Evolutionary conservation across 2,113 vertebrate genomes (phyloP), one percentile per base, ranked within the genome.

Genomic region (Eidolon helvum): DNA sequence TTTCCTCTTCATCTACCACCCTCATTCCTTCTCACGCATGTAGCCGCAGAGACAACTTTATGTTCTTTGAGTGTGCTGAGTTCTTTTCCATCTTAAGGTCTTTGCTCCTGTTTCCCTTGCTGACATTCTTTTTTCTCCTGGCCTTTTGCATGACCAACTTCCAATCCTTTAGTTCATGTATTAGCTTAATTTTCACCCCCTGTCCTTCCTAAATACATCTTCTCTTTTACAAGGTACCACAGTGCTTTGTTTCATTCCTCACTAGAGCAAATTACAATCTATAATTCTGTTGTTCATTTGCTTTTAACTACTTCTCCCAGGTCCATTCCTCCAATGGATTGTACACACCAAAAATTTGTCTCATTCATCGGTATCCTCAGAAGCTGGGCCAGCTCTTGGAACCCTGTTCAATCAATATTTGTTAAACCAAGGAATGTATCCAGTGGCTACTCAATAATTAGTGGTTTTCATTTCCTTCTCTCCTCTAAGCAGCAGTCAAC

Each of bases 381-480:
- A 66, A 43, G 48, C 50, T 88, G 88, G 86, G 14, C 45, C 55
- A 45, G 35, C 87, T 43, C 28, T 35, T 86, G 88, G 30, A 18
- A 59, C 9, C 77, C 9, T 0, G 11, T 86, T 93, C 22, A 48
- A 83, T 87, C 79, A 79, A 79, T 91, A 93, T 90, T 94, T 96
- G 91, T 91, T 79, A 77, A 96, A 57, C 50, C 68, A 84, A 19
- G 35, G 30, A 95, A 65, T 68, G 43, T 87, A 94, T 94, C 82
- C 79, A 95, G 43, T 80, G 78, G 89, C 72, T 79, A 87, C 68
- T 96, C 93, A 90, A 30, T 94, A 90, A 96, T 93, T 91, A 94
- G 82, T 95, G 93, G 93, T 95, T 96, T 97, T 71, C 53, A 66
- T 97, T 96, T 95, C 90, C 90, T 93, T 94, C 74, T 93, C 38